Percentiles rank a stretch among this genome's conserved stretches.
These are phyloP conservation scores for Philonicus albiceps DNA, from an alignment of 2,888 invertebrate genomes.

Conservation along the genomic window DNA sequence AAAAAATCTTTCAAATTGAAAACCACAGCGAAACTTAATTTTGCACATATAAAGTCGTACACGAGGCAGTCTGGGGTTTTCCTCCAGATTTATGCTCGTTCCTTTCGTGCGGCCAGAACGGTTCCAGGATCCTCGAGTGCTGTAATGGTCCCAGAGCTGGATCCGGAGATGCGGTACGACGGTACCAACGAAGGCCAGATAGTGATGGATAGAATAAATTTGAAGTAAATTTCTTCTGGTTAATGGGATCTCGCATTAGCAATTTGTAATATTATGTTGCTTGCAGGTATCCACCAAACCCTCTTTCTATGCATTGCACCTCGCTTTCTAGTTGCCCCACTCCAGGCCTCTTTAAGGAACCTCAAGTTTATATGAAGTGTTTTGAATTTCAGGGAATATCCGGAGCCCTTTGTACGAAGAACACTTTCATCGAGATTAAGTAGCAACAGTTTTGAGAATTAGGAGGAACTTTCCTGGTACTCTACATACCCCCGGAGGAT, in stretches of 20 bases:
- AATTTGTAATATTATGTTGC: not conserved
- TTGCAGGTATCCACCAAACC: not conserved
- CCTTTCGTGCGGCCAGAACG: not conserved
- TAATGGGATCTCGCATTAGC: constrained; percentile 2
- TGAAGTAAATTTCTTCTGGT: not conserved
- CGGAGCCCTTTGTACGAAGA: not conserved
- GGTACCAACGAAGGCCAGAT: not conserved
- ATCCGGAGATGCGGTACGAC: not conserved
- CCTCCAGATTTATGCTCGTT: constrained; percentile 5
- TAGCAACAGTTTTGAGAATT: not conserved
- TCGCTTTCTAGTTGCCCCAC: not conserved
- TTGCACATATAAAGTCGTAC: constrained; percentile 6
- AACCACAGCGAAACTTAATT: constrained; percentile 32
- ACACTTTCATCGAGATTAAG: not conserved
- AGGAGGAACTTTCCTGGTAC: not conserved
- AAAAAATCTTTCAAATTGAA: constrained; percentile 30
- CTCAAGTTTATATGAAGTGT: not conserved
- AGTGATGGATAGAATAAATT: constrained; percentile 12
- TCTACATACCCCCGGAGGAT: not conserved
- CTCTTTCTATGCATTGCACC: not conserved
- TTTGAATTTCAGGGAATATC: not conserved
- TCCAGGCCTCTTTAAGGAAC: not conserved
- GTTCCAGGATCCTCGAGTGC: not conserved
- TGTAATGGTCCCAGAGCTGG: not conserved
- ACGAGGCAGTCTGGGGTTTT: not conserved